phyloP scores from a whole-genome alignment of 1,140 invertebrate species.

The Pristionchus pacificus region DNA sequence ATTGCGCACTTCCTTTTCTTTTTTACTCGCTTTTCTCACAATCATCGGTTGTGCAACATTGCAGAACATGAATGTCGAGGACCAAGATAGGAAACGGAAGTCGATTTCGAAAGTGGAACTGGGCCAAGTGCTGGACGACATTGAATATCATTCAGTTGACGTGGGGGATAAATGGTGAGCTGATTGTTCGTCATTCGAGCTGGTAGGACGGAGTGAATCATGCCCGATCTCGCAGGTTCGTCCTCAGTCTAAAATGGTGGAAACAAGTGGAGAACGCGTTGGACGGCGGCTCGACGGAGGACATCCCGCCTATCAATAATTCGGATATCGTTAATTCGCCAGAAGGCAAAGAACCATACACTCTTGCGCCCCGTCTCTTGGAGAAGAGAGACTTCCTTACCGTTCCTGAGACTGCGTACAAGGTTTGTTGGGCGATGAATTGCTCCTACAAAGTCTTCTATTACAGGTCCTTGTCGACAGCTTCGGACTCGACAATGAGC shows the following conservation, averaged over 20 bases:
- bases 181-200: too few species aligned
- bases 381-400: constrained; percentile 36
- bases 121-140: too few species aligned
- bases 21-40: too few species aligned
- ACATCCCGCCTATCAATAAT: constrained; percentile 24
- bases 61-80: too few species aligned
- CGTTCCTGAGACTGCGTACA: constrained; percentile 41
- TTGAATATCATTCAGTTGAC: not conserved
- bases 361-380: constrained; percentile 38
- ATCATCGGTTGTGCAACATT: too few species aligned
- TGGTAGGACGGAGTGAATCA: too few species aligned
- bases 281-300: constrained; percentile 18
- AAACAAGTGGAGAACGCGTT: constrained; percentile 14
- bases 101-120: too few species aligned
- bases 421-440: constrained; percentile 18
- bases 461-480: constrained; percentile 28
- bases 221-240: constrained; percentile 11
- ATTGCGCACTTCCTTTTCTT: too few species aligned
- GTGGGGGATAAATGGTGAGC: not conserved
- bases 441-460: constrained; percentile 29
- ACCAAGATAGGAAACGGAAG: too few species aligned
- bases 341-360: constrained; percentile 2
- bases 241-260: constrained; percentile 28
- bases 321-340: constrained; percentile 11
- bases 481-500: constrained; percentile 38